phyloP scores from a whole-genome alignment of 1,140 invertebrate genomes.

The Ceratina australensis region DNA sequence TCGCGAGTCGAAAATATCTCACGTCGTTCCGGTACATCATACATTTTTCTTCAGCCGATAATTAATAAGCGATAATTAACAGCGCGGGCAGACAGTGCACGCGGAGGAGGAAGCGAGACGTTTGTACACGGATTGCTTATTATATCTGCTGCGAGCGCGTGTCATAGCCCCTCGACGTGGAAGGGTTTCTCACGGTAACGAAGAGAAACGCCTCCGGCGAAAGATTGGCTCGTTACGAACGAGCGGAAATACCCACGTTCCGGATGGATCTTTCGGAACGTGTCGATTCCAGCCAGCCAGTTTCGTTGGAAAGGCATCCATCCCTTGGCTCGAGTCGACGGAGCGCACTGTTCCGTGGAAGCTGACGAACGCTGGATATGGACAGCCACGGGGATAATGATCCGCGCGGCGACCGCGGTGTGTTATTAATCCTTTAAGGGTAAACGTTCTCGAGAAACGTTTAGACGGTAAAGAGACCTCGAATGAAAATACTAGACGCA shows the following conservation, averaged over 20 bases:
- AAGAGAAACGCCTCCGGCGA: constrained; percentile 36
- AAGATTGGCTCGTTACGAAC: constrained; percentile 37
- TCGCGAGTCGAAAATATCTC: no score
- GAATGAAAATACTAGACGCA: constrained; percentile 18
- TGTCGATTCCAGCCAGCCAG: constrained; percentile 1
- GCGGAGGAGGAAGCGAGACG: neutral
- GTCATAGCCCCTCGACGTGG: constrained; percentile 28
- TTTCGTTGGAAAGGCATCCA: neutral
- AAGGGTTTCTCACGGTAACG: constrained; percentile 50
- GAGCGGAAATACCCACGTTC: constrained; percentile 29
- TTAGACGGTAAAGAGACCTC: constrained; percentile 4
- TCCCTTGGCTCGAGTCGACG: neutral
- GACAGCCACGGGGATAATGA: constrained; percentile 14
- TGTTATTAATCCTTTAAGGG: constrained; percentile 38
- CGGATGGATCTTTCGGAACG: constrained; percentile 32
- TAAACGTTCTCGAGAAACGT: constrained; percentile 34
- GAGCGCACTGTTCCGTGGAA: neutral
- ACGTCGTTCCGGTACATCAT: no score
- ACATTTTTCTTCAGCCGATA: neutral
- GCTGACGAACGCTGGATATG: constrained; percentile 3
- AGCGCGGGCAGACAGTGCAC: neutral
- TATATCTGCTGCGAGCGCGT: neutral
- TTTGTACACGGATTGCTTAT: neutral
- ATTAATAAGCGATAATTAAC: constrained; percentile 33
- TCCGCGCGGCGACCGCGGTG: neutral